Evolutionary conservation across 2,113 vertebrate genomes (phyloP).

Genomic region (Xyrauchen texanus): DNA sequence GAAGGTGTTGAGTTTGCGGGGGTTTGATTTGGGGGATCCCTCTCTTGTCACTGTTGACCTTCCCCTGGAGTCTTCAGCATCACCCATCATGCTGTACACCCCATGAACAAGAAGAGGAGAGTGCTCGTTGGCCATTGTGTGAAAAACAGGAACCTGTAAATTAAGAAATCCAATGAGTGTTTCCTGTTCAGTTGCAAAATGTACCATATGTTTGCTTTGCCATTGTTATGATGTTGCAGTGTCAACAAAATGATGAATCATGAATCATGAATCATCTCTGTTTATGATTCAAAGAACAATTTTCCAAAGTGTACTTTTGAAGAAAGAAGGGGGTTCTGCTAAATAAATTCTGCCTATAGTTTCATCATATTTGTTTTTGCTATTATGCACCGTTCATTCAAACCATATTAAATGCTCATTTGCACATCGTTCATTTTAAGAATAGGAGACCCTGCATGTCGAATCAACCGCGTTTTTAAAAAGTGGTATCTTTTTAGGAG

Average conservation of each 20-base stretch:
- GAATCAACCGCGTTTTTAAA: neutral
- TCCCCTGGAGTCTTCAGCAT: conserved; percentile 34
- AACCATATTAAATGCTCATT: too few relatives aligned
- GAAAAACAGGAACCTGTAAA: conserved; percentile 23
- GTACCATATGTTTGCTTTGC: neutral
- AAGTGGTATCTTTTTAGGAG: neutral
- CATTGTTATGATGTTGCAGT: neutral
- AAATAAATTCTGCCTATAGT: too few relatives aligned
- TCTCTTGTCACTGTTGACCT: conserved; percentile 45
- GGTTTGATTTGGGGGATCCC: conserved; percentile 46
- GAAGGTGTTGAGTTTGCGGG: conserved; percentile 84
- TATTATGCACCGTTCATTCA: too few relatives aligned
- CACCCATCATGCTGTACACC: conserved; percentile 66
- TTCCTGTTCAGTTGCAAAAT: neutral
- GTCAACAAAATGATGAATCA: neutral
- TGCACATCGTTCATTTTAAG: too few relatives aligned
- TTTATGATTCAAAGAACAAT: neutral
- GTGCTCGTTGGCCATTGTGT: conserved; percentile 82
- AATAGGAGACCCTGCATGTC: neutral
- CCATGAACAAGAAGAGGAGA: conserved; percentile 82
- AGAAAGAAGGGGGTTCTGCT: too few relatives aligned
- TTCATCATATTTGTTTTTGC: too few relatives aligned
- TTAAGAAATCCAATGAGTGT: neutral
- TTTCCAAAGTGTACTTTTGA: too few relatives aligned
- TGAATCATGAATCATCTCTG: neutral